Conservation (phyloP, 2,888 invertebrate species). For the Zygogramma bicolorata region DNA sequence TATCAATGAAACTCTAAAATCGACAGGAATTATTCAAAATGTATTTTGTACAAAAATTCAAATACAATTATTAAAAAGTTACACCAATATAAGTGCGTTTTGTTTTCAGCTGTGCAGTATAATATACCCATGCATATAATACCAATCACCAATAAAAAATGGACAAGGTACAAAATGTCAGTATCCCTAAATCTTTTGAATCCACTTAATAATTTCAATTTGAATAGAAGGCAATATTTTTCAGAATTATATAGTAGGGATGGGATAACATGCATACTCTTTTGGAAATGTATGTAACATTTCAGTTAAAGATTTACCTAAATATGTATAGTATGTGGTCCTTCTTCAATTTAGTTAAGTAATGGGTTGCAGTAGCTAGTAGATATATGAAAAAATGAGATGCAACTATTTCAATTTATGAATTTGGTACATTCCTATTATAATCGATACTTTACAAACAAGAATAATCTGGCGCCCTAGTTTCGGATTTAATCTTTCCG, state of each 20-base stretch:
- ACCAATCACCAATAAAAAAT: constrained; percentile 48
- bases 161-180: constrained; percentile 56
- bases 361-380: neutral
- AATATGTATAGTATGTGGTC: constrained; percentile 31
- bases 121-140: constrained; percentile 46
- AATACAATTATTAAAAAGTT: constrained; percentile 56
- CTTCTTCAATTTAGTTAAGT: constrained; percentile 22
- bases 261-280: constrained; percentile 27
- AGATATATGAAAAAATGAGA: neutral
- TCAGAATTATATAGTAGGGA: constrained; percentile 34
- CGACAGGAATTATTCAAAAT: constrained; percentile 49
- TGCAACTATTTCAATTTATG: no score
- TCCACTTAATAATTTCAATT: constrained; percentile 40
- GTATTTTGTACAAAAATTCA: constrained; percentile 61
- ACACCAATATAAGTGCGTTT: constrained; percentile 56
- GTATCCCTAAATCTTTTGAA: constrained; percentile 41
- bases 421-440: no score
- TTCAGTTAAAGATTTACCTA: constrained; percentile 19
- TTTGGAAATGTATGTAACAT: constrained; percentile 13
- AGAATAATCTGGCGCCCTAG: no score
- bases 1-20: neutral
- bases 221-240: constrained; percentile 51
- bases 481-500: no score
- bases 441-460: no score
- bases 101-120: constrained; percentile 60